Conservation (phyloP, 2,888 invertebrate species). For the Perdita meconis region DNA sequence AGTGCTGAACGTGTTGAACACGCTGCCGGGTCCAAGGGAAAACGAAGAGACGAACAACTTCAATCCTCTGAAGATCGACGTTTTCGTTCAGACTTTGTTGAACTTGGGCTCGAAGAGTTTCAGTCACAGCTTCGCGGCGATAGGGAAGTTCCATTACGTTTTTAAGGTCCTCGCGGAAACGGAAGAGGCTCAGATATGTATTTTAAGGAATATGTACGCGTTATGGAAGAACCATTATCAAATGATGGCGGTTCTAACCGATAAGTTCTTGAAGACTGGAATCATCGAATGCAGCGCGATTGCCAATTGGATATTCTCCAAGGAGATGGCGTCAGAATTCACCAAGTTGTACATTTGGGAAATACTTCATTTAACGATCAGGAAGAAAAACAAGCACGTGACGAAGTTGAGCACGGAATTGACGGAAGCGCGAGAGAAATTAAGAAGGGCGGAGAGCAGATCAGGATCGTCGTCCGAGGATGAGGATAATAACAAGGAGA, state of each 20-base stretch:
- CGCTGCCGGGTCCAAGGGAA: constrained; percentile 20
- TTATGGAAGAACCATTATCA: constrained; percentile 98
- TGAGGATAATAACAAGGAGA: constrained; percentile 86
- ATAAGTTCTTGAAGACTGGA: constrained; percentile 98
- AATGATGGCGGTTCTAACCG: constrained; percentile 98
- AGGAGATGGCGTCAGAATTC: constrained; percentile 95
- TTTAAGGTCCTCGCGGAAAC: constrained; percentile 82
- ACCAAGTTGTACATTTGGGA: constrained; percentile 98
- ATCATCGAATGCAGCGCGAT: constrained; percentile 98
- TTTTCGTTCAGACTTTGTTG: constrained; percentile 26
- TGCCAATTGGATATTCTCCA: constrained; percentile 98
- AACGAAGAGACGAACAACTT: constrained; percentile 26
- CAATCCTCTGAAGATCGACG: constrained; percentile 21
- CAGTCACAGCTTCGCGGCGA: constrained; percentile 88
- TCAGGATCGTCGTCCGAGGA: constrained; percentile 93
- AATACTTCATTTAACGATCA: constrained; percentile 96
- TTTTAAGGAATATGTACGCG: constrained; percentile 96
- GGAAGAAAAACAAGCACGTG: constrained; percentile 98
- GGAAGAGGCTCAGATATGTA: constrained; percentile 97
- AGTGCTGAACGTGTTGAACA: constrained; percentile 20
- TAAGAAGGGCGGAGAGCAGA: constrained; percentile 92
- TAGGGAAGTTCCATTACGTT: constrained; percentile 20
- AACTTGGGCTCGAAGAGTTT: constrained; percentile 98
- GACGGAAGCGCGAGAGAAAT: constrained; percentile 93
- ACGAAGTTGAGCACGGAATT: constrained; percentile 92